Conservation (phyloP, 2,113 vertebrate species). For the Corythornis madagascariensis region DNA sequence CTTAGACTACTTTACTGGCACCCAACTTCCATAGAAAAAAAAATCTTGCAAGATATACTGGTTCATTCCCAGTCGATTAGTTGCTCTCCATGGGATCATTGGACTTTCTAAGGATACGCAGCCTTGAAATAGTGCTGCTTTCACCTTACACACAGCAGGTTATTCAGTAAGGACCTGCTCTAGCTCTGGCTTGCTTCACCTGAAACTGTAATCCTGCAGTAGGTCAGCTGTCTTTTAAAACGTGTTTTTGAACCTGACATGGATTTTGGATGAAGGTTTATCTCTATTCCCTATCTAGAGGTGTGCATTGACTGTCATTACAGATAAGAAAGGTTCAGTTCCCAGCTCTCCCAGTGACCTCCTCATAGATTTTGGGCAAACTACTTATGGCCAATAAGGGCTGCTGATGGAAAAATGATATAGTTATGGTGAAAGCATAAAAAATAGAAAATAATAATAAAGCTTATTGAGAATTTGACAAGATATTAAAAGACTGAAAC, state of each 20-base stretch:
- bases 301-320: neutral
- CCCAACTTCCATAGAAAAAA: neutral
- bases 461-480: neutral
- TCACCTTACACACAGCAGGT: conserved; percentile 48
- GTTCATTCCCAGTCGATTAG: conserved; percentile 27
- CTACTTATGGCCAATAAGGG: neutral
- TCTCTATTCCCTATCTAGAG: neutral
- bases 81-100: neutral
- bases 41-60: neutral
- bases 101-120: neutral
- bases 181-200: conserved; percentile 30
- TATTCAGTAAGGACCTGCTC: conserved; percentile 45
- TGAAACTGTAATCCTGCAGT: conserved; percentile 18
- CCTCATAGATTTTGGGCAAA: neutral
- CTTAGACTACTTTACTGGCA: neutral
- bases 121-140: conserved; percentile 50
- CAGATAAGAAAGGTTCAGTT: neutral
- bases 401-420: neutral
- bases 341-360: neutral
- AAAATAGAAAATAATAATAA: neutral
- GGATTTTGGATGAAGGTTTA: conserved; percentile 48
- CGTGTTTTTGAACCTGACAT: conserved; percentile 43
- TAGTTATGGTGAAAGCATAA: neutral
- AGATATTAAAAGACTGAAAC: neutral
- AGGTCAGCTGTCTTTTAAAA: conserved; percentile 46